Percentiles rank a stretch among this genome's conserved stretches.
Conservation (phyloP, 2,113 vertebrate species). For the Chamaetylas fuelleborni region DNA sequence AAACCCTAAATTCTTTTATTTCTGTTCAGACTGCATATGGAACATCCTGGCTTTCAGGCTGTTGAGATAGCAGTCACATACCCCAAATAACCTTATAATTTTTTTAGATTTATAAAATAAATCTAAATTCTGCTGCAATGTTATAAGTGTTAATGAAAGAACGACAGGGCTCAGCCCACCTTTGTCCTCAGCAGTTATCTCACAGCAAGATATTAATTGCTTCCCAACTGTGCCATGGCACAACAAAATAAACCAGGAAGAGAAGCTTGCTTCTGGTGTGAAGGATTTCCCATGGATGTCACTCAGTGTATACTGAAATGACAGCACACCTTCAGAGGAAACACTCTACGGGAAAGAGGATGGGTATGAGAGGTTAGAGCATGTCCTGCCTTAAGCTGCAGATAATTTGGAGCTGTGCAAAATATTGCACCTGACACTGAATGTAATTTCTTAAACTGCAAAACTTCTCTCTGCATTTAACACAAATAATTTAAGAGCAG, state of each 20-base stretch:
- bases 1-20: not conserved
- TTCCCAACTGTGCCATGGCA: not conserved
- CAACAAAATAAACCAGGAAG: not conserved
- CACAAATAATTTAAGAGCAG: not conserved
- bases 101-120: not conserved
- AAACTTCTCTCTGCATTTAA: not conserved
- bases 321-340: not conserved
- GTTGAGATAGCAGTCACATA: not conserved
- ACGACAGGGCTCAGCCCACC: not conserved
- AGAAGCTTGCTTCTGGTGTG: not conserved
- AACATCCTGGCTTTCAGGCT: not conserved
- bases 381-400: rapidly evolving
- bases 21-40: not conserved
- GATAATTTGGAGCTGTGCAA: not conserved
- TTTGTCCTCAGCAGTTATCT: not conserved
- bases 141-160: not conserved
- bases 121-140: not conserved
- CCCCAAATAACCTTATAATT: not conserved
- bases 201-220: not conserved
- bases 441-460: not conserved
- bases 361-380: not conserved
- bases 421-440: not conserved
- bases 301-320: not conserved
- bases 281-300: not conserved
- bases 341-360: not conserved